A percentile compares a stretch with the other conserved stretches of the same genome.
Evolutionary conservation across 23 tunicate genomes (phyloP).

Genomic region (Diplosoma virens): DNA sequence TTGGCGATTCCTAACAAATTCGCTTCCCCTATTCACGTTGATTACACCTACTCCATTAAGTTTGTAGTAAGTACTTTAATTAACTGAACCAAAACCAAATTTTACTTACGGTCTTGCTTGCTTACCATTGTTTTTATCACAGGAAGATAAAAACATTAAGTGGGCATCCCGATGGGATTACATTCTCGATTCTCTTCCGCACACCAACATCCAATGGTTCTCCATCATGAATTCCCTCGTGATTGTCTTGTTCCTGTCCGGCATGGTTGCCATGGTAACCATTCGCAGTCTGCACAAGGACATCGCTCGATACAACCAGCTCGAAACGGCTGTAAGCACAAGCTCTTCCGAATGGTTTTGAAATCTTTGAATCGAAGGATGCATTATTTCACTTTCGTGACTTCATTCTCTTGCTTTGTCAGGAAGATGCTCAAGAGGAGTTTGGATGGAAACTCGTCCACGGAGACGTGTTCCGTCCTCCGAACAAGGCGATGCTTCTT

Average conservation of each 20-base stretch:
- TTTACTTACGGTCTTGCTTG: background rate
- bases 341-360: background rate
- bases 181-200: slow-evolving; percentile 81
- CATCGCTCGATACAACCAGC: slow-evolving; percentile 95
- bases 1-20: slow-evolving; percentile 43
- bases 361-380: background rate
- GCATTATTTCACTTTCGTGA: too few species aligned
- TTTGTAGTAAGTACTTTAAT: slow-evolving; percentile 58
- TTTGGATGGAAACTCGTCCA: slow-evolving; percentile 96
- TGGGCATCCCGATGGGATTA: slow-evolving; percentile 99
- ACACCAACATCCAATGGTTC: slow-evolving; percentile 98
- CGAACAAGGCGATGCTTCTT: slow-evolving; percentile 73
- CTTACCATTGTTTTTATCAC: background rate
- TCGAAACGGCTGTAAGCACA: slow-evolving; percentile 76
- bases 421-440: slow-evolving; percentile 99
- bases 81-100: too few species aligned
- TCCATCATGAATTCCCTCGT: slow-evolving; percentile 99
- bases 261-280: slow-evolving; percentile 99
- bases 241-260: slow-evolving; percentile 96
- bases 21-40: slow-evolving; percentile 19
- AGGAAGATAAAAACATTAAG: slow-evolving; percentile 51
- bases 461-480: slow-evolving; percentile 89
- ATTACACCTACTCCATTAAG: slow-evolving; percentile 68
- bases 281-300: slow-evolving; percentile 92
- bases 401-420: background rate